Base-by-base conservation (phyloP, 2,113 vertebrate genomes). In the Aegotheles bennettii region DNA sequence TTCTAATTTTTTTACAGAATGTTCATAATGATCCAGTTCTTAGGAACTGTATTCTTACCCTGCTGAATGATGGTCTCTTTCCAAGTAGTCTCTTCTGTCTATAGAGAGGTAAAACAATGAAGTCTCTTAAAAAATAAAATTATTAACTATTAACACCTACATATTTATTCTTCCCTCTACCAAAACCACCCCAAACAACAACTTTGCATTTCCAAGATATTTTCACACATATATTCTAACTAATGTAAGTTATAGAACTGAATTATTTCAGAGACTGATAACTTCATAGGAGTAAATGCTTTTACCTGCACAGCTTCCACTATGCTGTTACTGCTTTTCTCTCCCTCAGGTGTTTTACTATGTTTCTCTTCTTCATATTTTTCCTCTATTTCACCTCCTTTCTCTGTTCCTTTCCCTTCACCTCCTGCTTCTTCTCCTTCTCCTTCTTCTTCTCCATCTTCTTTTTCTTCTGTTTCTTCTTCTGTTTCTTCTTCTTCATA, bases 271-370 rank as follows among this genome's bases (percentile, higher is more conserved):
- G 25, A 76, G 45, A 81, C 5, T 11, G 68, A 10, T 45, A 88
- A 76, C 38, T 77, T 63, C 40, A 73, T 3, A 80, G 50, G 35
- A 68, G 10, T n/a, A 76, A 87, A 68, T 80, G 16, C 6, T 53
- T 93, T 93, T 94, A 98, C 97, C 96, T 97, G 69, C 92, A 36
- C 17, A 11, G 56, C 71, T 94, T 95, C 78, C 86, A 45, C 16
- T 61, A 61, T 40, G 45, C 28, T 53, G 6, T 54, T 81, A 40
- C 9, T 54, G 17, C 36, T 73, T 84, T 64, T 75, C 69, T 93
- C 80, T 70, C 57, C 82, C 26, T 80, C 85, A 19, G 94, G 35
- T 31, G 60, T 91, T 94, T 92, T 47, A 77, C 25, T 59, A 3
- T n/a, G 16, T 43, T 90, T 86, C 47, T 57, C 90, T 47, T 81